A percentile compares a stretch with the other conserved stretches of the same genome.
Conservation (phyloP, 1,140 invertebrate genomes). For the Oscheius sp. region DNA sequence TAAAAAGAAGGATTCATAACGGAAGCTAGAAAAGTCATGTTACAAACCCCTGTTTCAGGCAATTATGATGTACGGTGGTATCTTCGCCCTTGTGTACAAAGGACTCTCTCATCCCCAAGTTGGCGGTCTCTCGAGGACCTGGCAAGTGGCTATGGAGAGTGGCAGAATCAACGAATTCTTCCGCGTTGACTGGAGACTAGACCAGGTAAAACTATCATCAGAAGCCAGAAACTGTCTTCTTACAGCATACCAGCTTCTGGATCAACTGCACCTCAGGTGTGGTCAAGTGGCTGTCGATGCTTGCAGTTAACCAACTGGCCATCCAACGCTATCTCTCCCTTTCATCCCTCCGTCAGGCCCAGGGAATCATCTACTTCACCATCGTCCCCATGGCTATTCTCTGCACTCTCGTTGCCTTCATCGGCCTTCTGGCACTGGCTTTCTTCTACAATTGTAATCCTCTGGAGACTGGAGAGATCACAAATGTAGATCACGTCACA, state of each 20-base stretch:
- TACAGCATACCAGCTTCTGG: conserved; percentile 40
- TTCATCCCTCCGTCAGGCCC: conserved; percentile 25
- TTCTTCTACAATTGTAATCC: conserved; percentile 45
- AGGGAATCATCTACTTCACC: conserved; percentile 37
- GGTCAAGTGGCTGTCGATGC: conserved; percentile 36
- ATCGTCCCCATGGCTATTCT: conserved; percentile 37
- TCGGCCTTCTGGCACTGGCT: conserved; percentile 39
- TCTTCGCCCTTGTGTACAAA: conserved; percentile 32
- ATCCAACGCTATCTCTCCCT: conserved; percentile 39
- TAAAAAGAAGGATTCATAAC: neutral
- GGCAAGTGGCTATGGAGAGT: conserved; percentile 29
- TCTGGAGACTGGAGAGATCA: conserved; percentile 40
- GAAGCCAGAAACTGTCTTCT: neutral
- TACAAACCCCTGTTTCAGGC: conserved; percentile 26
- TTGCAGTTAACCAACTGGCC: conserved; percentile 42
- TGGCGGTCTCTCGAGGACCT: conserved; percentile 32
- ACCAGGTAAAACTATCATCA: neutral
- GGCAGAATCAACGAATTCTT: conserved; percentile 32
- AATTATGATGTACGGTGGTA: conserved; percentile 38
- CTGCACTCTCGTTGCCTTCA: conserved; percentile 37
- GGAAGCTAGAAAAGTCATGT: too few relatives aligned
- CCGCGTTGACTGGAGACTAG: conserved; percentile 21
- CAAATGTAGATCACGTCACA: conserved; percentile 33
- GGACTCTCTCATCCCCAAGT: conserved; percentile 28
- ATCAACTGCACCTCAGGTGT: conserved; percentile 38